Percentiles rank a stretch among this genome's conserved stretches.
Evolutionary conservation across 1,140 invertebrate species (phyloP).

Genomic region (Oryctes rhinoceros): DNA sequence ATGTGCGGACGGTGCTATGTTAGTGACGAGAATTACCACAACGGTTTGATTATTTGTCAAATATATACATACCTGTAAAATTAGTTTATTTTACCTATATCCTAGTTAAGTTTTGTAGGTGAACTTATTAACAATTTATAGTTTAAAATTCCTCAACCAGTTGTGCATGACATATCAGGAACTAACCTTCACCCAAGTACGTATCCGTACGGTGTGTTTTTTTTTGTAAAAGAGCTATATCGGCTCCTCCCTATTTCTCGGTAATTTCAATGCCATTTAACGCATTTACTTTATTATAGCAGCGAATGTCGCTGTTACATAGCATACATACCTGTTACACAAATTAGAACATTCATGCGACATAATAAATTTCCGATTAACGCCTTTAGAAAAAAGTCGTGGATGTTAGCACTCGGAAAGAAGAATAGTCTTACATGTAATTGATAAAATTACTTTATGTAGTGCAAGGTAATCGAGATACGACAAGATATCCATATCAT

Average conservation of each 20-base stretch:
- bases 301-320: neutral
- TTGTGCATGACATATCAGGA: slow-evolving; percentile 6
- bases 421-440: neutral
- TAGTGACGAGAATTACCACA: too few species aligned
- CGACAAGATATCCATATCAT: neutral
- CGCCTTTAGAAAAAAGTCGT: too few species aligned
- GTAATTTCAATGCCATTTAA: slow-evolving; percentile 47
- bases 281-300: slow-evolving; percentile 28
- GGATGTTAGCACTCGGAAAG: too few species aligned
- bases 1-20: too few species aligned
- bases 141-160: neutral
- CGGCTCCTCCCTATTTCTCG: slow-evolving; percentile 46
- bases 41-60: too few species aligned
- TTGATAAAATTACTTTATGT: neutral
- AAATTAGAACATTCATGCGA: neutral
- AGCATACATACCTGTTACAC: neutral
- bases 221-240: slow-evolving; percentile 11
- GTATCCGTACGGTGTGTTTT: neutral
- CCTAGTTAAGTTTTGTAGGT: too few species aligned
- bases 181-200: slow-evolving; percentile 17
- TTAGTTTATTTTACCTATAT: too few species aligned
- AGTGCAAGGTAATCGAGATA: neutral
- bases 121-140: neutral
- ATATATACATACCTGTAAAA: too few species aligned
- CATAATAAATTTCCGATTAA: too few species aligned